Percentiles rank a stretch among this genome's conserved stretches.
These are phyloP conservation scores for Seriola rivoliana DNA, from an alignment of 2,113 vertebrate species.

Conservation along the genomic window DNA sequence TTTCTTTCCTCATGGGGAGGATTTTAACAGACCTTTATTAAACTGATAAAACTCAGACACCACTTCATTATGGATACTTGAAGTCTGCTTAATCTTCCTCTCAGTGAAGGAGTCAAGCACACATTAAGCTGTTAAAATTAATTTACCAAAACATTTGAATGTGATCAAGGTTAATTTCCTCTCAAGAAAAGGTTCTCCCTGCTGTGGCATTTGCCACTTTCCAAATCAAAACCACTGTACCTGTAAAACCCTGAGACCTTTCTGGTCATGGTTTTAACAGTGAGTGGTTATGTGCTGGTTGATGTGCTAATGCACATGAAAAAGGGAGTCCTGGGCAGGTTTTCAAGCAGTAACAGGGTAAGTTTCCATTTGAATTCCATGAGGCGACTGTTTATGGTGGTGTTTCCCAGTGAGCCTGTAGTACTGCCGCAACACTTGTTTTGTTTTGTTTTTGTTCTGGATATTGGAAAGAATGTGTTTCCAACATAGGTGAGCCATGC, in stretches of 20 bases:
- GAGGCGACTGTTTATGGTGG: constrained; percentile 77
- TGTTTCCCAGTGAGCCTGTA: constrained; percentile 81
- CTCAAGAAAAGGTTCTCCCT: constrained; percentile 31
- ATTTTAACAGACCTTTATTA: constrained; percentile 53
- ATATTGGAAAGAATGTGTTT: constrained; percentile 91
- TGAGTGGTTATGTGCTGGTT: constrained; percentile 36
- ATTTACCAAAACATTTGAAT: constrained; percentile 77
- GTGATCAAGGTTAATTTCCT: constrained; percentile 71
- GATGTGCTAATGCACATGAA: constrained; percentile 60
- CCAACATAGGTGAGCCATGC: constrained; percentile 89
- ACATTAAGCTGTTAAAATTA: constrained; percentile 66
- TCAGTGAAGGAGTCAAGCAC: constrained; percentile 19
- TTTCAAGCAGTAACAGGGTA: constrained; percentile 71
- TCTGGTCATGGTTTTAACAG: constrained; percentile 66
- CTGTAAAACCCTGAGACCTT: constrained; percentile 64
- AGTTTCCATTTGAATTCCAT: constrained; percentile 79
- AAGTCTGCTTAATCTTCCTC: constrained; percentile 47
- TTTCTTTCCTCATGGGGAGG: constrained; percentile 30
- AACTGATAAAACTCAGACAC: constrained; percentile 63
- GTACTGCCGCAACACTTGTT: constrained; percentile 72
- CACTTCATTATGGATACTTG: constrained; percentile 48
- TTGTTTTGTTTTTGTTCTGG: constrained; percentile 82
- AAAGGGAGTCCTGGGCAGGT: constrained; percentile 71
- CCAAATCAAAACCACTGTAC: constrained; percentile 68
- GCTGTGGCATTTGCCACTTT: constrained; percentile 57